These are phyloP conservation scores for Opisthocomus hoazin DNA, from an alignment of 2,113 vertebrate genomes.

Conservation along the genomic window DNA sequence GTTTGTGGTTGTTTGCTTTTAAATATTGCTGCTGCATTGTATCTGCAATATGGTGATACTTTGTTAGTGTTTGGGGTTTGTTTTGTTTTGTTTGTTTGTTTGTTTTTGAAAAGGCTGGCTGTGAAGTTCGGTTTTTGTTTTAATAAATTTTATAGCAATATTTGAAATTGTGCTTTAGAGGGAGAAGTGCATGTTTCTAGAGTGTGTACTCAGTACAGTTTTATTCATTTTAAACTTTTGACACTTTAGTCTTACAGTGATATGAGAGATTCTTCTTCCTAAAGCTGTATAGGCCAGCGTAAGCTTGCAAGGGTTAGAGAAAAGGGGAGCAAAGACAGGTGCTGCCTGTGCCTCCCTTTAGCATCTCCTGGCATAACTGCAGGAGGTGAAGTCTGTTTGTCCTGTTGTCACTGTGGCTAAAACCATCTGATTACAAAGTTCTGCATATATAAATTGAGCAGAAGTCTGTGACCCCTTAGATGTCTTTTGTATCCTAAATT, in stretches of 20 bases:
- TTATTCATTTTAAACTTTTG: background rate
- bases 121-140: background rate
- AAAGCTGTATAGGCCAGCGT: background rate
- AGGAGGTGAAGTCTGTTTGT: background rate
- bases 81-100: background rate
- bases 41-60: background rate
- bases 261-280: background rate
- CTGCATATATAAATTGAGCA: background rate
- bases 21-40: conserved; percentile 30
- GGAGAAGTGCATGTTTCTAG: background rate
- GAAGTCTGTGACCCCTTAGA: background rate
- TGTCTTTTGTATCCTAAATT: background rate
- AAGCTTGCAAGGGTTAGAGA: background rate
- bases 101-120: background rate
- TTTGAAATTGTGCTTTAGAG: background rate
- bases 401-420: background rate
- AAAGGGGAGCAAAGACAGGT: background rate
- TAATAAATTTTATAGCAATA: background rate
- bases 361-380: background rate
- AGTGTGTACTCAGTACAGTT: background rate
- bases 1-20: conserved; percentile 20
- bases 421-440: background rate
- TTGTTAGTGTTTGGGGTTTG: background rate
- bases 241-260: background rate
- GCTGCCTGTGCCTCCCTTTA: background rate